phyloP scores from a whole-genome alignment of 2,113 vertebrate genomes.

The Sapajus apella region DNA sequence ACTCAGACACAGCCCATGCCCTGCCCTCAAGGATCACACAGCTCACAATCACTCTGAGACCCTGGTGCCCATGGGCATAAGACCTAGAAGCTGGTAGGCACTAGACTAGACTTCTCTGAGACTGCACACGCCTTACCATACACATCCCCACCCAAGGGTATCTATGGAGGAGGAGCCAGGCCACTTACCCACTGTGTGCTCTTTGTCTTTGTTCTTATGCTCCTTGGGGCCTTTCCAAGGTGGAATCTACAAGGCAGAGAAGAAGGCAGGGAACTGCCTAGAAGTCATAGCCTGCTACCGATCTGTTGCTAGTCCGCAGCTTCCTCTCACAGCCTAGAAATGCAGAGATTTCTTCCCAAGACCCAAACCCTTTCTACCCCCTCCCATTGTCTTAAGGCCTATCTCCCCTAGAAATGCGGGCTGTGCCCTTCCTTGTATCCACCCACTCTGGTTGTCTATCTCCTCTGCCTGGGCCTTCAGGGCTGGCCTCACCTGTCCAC shows the following conservation, averaged over 20 bases:
- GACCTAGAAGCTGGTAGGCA: neutral
- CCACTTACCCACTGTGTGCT: constrained; percentile 61
- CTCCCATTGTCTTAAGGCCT: neutral
- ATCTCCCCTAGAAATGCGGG: neutral
- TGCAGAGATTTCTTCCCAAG: neutral
- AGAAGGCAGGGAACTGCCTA: neutral
- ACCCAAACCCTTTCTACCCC: neutral
- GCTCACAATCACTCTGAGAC: neutral
- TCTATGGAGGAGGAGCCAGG: neutral
- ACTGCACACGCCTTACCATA: rapidly evolving
- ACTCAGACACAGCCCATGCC: neutral
- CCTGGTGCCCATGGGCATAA: neutral
- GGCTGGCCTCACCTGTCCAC: neutral
- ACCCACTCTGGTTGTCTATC: neutral
- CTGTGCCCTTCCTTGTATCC: neutral
- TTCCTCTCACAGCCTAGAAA: neutral
- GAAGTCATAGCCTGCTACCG: neutral
- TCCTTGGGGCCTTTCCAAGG: constrained; percentile 38
- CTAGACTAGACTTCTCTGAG: neutral
- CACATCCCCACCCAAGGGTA: too few relatives aligned
- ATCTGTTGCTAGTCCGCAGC: neutral
- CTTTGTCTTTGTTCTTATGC: neutral
- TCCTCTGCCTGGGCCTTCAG: neutral
- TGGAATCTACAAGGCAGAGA: constrained; percentile 6
- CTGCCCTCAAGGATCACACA: neutral